Evolutionary conservation across 2,797 vertebrate genomes (phyloP).

Genomic region (Helarctos malayanus): DNA sequence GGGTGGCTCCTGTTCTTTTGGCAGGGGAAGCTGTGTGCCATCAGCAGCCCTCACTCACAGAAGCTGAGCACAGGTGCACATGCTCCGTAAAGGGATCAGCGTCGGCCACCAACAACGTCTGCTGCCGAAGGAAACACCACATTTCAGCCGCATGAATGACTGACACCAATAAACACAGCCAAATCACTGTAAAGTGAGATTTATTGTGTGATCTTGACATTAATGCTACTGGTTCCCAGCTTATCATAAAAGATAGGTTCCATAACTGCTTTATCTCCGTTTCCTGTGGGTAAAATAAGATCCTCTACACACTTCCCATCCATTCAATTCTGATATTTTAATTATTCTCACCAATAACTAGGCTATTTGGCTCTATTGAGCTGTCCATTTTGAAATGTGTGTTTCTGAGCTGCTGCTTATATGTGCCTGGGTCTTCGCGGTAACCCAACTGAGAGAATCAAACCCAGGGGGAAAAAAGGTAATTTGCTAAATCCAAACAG

Average conservation of each 20-base stretch:
- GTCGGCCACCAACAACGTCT: rapidly evolving
- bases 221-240: not conserved
- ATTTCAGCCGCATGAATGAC: too few relatives aligned
- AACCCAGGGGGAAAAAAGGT: not conserved
- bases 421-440: not conserved
- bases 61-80: not conserved
- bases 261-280: not conserved
- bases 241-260: not conserved
- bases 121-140: not conserved
- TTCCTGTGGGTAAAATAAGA: not conserved
- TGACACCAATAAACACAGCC: not conserved
- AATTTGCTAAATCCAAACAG: slow-evolving; percentile 13
- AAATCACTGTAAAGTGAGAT: not conserved
- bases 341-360: slow-evolving; percentile 17
- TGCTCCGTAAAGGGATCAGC: not conserved
- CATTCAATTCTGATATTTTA: not conserved
- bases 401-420: not conserved
- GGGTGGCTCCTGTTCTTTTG: not conserved
- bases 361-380: not conserved
- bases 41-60: not conserved
- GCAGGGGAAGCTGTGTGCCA: not conserved
- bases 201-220: not conserved
- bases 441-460: not conserved
- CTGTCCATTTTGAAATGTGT: not conserved
- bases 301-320: not conserved